A percentile compares a stretch with the other conserved stretches of the same genome.
These are phyloP conservation scores for Daubentonia madagascariensis DNA, from an alignment of 2,113 vertebrate species.

Conservation along the genomic window DNA sequence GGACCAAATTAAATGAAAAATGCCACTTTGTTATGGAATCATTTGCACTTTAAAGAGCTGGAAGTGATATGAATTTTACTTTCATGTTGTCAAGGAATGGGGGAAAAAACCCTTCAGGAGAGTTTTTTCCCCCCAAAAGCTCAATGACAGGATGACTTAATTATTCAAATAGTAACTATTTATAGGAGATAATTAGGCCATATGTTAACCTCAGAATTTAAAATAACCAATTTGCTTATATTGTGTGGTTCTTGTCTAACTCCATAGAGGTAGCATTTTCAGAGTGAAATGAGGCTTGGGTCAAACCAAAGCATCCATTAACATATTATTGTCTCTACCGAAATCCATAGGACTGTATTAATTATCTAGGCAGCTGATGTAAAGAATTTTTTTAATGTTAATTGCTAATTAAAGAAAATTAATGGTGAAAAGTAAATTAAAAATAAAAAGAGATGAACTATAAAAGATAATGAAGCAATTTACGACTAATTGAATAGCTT, in stretches of 20 bases:
- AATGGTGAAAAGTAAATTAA: conserved; percentile 50
- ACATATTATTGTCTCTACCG: conserved; percentile 46
- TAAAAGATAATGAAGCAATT: conserved; percentile 61
- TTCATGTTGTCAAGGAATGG: conserved; percentile 69
- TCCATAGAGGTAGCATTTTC: conserved; percentile 41
- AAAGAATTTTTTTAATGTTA: conserved; percentile 42
- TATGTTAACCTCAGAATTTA: conserved; percentile 67
- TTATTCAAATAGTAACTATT: conserved; percentile 80
- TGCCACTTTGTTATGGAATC: conserved; percentile 59
- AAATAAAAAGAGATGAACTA: conserved; percentile 57
- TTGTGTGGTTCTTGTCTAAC: conserved; percentile 40
- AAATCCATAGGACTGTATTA: conserved; percentile 39
- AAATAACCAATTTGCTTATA: conserved; percentile 61
- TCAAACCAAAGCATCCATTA: conserved; percentile 72
- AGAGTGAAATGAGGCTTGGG: conserved; percentile 29
- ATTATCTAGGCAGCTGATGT: conserved; percentile 40
- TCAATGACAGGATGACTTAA: conserved; percentile 84
- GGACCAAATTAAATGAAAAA: conserved; percentile 75
- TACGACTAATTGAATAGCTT: conserved; percentile 36
- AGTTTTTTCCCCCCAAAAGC: not conserved
- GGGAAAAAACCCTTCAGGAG: conserved; percentile 13
- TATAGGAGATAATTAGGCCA: conserved; percentile 65
- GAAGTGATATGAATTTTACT: conserved; percentile 75
- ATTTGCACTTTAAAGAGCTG: conserved; percentile 79
- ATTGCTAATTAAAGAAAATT: conserved; percentile 70